A percentile compares a stretch with the other conserved stretches of the same genome.
phyloP scores from a whole-genome alignment of 2,113 vertebrate species.

The Megaceryle maxima region DNA sequence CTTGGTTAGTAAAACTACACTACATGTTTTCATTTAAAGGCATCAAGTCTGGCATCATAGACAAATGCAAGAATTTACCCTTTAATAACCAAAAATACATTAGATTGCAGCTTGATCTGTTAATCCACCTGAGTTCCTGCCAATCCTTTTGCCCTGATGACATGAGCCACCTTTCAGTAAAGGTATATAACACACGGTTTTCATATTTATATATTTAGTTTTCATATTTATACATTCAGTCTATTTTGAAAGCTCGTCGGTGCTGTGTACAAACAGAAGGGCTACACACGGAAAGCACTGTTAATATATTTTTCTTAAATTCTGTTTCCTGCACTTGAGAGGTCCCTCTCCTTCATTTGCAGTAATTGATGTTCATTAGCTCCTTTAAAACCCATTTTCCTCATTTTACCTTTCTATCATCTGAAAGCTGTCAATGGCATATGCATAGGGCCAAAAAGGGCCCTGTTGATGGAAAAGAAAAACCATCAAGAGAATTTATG shows the following conservation, averaged over 20 bases:
- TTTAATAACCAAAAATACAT: background rate
- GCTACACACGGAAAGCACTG: background rate
- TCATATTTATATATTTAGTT: background rate
- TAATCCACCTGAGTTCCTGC: background rate
- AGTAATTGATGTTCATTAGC: background rate
- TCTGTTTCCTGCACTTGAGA: background rate
- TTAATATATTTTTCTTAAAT: background rate
- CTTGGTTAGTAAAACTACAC: background rate
- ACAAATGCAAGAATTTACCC: background rate
- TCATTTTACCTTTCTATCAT: background rate
- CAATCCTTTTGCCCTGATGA: background rate
- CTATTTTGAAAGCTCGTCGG: background rate
- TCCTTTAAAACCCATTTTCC: background rate
- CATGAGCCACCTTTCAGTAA: background rate
- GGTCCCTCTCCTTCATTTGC: background rate
- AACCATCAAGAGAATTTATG: background rate
- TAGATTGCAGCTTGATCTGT: rapidly evolving
- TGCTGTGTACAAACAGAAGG: background rate
- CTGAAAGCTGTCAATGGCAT: background rate
- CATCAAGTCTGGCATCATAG: background rate
- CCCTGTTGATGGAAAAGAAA: background rate
- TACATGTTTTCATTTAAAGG: background rate
- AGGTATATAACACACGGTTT: rapidly evolving
- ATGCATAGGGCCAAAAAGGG: background rate
- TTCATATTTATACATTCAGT: background rate